phyloP scores from a whole-genome alignment of 2,113 vertebrate species.

The Ptyas mucosa region DNA sequence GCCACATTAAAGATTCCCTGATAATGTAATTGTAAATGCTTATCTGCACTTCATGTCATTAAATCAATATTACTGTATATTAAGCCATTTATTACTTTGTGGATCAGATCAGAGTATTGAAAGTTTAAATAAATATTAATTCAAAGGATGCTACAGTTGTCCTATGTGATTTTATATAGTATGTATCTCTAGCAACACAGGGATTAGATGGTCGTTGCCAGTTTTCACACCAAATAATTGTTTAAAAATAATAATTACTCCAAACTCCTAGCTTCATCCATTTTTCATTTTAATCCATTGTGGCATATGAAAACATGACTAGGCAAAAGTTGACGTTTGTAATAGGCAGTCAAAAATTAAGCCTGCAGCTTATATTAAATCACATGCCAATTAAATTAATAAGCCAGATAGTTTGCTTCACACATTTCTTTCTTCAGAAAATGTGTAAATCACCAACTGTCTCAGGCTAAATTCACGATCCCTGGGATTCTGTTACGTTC shows the following conservation, averaged over 20 bases:
- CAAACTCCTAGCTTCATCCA: not conserved
- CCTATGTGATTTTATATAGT: not conserved
- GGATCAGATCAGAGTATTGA: not conserved
- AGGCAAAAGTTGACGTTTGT: not conserved
- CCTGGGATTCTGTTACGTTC: not conserved
- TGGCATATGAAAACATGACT: not conserved
- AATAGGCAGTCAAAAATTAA: not conserved
- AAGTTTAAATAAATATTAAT: not conserved
- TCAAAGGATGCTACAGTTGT: slow-evolving; percentile 8
- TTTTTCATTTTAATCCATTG: slow-evolving; percentile 3
- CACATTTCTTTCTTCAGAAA: not conserved
- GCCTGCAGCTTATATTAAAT: not conserved
- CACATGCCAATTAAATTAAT: not conserved
- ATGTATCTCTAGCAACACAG: not conserved
- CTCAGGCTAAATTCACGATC: not conserved
- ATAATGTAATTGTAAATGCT: slow-evolving; percentile 13
- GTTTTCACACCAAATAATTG: not conserved
- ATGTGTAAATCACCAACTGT: not conserved
- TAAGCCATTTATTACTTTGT: slow-evolving; percentile 13
- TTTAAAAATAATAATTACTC: not conserved
- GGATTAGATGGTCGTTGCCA: not conserved
- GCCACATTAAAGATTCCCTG: slow-evolving; percentile 10
- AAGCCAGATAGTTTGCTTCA: not conserved
- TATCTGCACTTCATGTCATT: slow-evolving; percentile 2
- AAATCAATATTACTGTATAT: slow-evolving; percentile 3